These are phyloP conservation scores for Chesias legatella DNA, from an alignment of 2,888 invertebrate species.

Conservation along the genomic window DNA sequence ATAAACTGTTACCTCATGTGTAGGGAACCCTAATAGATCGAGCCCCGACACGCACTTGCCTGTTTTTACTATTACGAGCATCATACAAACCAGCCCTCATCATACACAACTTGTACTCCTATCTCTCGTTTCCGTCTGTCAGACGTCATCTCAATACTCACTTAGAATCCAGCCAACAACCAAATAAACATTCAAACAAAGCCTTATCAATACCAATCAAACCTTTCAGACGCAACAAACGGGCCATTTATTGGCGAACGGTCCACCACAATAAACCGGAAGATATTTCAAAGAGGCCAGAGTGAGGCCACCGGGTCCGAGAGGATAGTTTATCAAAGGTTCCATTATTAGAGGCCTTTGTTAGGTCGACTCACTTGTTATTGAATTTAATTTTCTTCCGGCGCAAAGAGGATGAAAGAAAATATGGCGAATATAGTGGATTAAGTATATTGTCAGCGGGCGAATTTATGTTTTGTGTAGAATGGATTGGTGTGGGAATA, in stretches of 20 bases:
- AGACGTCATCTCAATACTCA: too few relatives aligned
- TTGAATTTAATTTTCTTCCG: constrained; percentile 27
- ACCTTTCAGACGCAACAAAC: constrained; percentile 21
- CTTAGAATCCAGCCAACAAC: too few relatives aligned
- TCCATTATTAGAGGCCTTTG: constrained; percentile 18
- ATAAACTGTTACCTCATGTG: too few relatives aligned
- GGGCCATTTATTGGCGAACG: constrained; percentile 19
- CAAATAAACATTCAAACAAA: constrained; percentile 9
- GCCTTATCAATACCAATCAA: constrained; percentile 20
- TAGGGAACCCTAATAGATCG: too few relatives aligned
- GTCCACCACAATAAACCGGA: constrained; percentile 18
- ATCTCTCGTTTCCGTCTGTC: too few relatives aligned
- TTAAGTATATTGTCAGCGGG: too few relatives aligned
- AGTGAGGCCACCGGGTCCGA: background rate
- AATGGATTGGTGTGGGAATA: too few relatives aligned
- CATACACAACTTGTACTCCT: too few relatives aligned
- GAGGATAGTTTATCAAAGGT: constrained; percentile 19
- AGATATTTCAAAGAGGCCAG: constrained; percentile 6
- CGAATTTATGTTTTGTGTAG: too few relatives aligned
- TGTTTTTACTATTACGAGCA: too few relatives aligned
- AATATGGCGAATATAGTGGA: constrained; percentile 7
- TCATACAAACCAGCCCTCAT: too few relatives aligned
- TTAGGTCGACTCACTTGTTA: constrained; percentile 18
- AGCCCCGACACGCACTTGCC: too few relatives aligned
- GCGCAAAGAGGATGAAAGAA: constrained; percentile 10